Evolutionary conservation across 2,113 vertebrate genomes (phyloP), one percentile per base, ranked within the genome.

Genomic region (Lepisosteus oculatus): DNA sequence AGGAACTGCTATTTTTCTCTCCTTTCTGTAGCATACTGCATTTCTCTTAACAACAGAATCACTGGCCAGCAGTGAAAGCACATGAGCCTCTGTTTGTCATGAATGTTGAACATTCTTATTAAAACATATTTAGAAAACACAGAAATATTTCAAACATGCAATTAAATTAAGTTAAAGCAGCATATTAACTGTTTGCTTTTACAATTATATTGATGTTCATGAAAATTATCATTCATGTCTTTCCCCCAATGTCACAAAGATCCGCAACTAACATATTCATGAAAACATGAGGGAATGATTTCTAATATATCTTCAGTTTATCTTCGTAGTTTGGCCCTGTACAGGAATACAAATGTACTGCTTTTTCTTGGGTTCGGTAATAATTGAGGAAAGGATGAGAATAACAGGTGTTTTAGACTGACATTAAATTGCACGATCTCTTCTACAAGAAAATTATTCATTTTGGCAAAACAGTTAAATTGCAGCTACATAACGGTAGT

Each of bases 351-450:
- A 45, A 15, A 3, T 15, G 8, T 4, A 29, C 43, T 7, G 55
- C 59, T 67, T 65, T 61, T 63, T 68, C 67, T 62, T 17, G 61
- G 55, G 61, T 59, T 63, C 3, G 56, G 44, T 51, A 62, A 68
- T 43, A 17, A 73, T 42, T 61, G 55, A 3, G 17, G 41, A 43
- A 55, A 8, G 47, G 55, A 57, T 43, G 41, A 14, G 2, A 43
- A 55, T 61, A 71, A 64, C 41, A 55, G 2, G 47, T 68, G 13
- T 56, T 72, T 68, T 71, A 72, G 68, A 71, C 69, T 75, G 69
- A 68, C 61, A 56, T 72, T 72, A 59, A 55, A 72, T 76, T 74
- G 67, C 65, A 69, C 7, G 45, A 64, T 63, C 66, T 54, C 74
- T 51, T 6, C 6, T n/a, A 44, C 67, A 65, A 70, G 61, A 62